Conservation (phyloP, 2,888 invertebrate species). For the Hymenopus coronatus region DNA sequence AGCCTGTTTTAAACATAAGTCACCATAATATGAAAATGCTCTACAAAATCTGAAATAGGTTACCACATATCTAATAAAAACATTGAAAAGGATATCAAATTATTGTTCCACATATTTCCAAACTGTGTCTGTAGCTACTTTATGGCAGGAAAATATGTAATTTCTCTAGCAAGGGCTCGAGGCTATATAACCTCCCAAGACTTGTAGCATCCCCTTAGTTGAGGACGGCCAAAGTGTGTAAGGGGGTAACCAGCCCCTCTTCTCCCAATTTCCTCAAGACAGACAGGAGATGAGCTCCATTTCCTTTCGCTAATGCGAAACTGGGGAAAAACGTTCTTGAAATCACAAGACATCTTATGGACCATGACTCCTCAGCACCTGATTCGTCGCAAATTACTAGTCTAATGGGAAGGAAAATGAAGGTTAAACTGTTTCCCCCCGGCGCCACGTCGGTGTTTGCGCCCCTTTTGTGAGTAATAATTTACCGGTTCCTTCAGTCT, state of each 20-base stretch:
- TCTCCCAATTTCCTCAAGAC: slow-evolving; percentile 30
- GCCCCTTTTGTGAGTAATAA: not conserved
- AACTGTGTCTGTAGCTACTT: no score
- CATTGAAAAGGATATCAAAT: no score
- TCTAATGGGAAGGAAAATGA: slow-evolving; percentile 13
- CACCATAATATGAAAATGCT: no score
- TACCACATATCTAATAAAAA: no score
- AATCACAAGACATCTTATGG: slow-evolving; percentile 5
- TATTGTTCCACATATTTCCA: no score
- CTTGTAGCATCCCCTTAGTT: not conserved
- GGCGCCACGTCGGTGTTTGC: not conserved
- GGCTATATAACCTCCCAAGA: not conserved
- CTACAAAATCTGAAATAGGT: no score
- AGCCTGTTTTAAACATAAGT: no score
- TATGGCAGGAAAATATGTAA: no score
- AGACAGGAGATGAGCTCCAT: slow-evolving; percentile 33
- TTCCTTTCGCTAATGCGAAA: slow-evolving; percentile 30
- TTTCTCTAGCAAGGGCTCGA: not conserved
- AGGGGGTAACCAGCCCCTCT: not conserved
- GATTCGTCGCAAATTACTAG: slow-evolving; percentile 2
- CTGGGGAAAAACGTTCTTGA: slow-evolving; percentile 18
- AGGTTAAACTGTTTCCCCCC: slow-evolving; percentile 7
- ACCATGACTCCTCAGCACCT: not conserved
- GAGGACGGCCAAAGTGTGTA: not conserved
- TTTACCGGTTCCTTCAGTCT: not conserved